Base-by-base conservation (phyloP, 2,888 invertebrate species). In the Thera obeliscata region DNA sequence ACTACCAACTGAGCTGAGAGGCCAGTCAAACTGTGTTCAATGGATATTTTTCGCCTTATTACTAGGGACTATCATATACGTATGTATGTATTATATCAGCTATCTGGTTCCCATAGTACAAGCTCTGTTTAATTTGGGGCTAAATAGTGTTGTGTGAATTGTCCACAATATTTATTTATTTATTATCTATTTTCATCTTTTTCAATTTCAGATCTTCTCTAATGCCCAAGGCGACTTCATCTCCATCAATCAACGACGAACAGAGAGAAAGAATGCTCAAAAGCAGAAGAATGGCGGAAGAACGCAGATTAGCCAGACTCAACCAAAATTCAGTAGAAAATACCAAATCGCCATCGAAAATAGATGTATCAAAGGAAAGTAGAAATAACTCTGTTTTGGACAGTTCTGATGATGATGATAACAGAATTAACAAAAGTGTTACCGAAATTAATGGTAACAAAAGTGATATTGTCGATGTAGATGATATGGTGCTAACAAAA, bases 251-350 rank as follows among this genome's bases (percentile, higher is more conserved):
- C 56, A 93, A 84, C 49, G 94, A 96, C 1, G 97, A 96, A 71
- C 95, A 96, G 78, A 94, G 94, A 74, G 95, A 96, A 61, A 94
- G 95, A 78, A 96, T 97, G 87, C 94, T 96, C 36, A 94, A 94
- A 74, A 97, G 97, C 80, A 94, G 95, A 61, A 91, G 93, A 76
- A 72, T 95, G 56, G 96, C 96, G 0, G 94, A 95, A 84, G 95
- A 96, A 80, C 93, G 94, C 71, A 87, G 95, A 60, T 88, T 94
- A n/a, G 95, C 95, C 0, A 94, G 93, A 78, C 79, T 94, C 8
- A 86, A 90, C 77, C 84, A 85, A 76, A 66, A 69, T 41, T 12
- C 46, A 6, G 33, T 33, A 49, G 41, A 49, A 54, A 41, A 56
- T 8, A 33, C 33, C 2, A 46, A 46, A 46, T 46, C 43, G 9